Evolutionary conservation across 1,140 invertebrate species (phyloP), one percentile per base, ranked within the genome.

Genomic region (Aporrectodea caliginosa): DNA sequence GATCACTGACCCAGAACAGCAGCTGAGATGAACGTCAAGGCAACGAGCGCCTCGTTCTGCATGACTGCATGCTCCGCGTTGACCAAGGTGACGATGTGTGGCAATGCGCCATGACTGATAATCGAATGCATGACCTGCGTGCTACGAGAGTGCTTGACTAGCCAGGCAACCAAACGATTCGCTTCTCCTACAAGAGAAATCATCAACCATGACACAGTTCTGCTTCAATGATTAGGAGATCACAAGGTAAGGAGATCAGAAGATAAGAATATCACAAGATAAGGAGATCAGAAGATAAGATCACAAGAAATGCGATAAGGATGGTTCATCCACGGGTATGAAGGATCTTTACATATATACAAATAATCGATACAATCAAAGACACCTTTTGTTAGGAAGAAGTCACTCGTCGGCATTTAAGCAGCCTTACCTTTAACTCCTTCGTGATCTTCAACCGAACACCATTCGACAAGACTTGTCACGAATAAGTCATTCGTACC

Each of bases 11-110:
- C 86, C 78, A 87, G 76, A 35, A 86, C 80, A 75, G 83, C 81
- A 1, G 84, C 81, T 29, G 82, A 82, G 72, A 89, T 85, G 31
- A 89, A 79, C 6, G 85, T 87, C 43, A 90, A 80, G 30, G 88
- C 87, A n/a, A 89, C 79, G 6, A 89, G 81, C 30, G 94, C 94
- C 88, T 96, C 94, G 85, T 94, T 95, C 85, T 95, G 94, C 95
- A 96, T 96, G 0, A 95, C 91, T 16, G 92, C 87, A 88, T 95
- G 93, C 82, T 93, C 92, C 1, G 93, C 93, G 0, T 91, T 90
- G 78, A 94, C 89, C 94, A 96, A 96, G 85, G 91, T 91, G 2
- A 95, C 92, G 79, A 96, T 88, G 81, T 92, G 91, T 35, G 91
- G 90, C 29, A 95, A 87, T 71, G 92, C 93, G 77, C 92, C 92